Base-by-base conservation (phyloP, 2,888 invertebrate genomes). In the Sesia bembeciformis region DNA sequence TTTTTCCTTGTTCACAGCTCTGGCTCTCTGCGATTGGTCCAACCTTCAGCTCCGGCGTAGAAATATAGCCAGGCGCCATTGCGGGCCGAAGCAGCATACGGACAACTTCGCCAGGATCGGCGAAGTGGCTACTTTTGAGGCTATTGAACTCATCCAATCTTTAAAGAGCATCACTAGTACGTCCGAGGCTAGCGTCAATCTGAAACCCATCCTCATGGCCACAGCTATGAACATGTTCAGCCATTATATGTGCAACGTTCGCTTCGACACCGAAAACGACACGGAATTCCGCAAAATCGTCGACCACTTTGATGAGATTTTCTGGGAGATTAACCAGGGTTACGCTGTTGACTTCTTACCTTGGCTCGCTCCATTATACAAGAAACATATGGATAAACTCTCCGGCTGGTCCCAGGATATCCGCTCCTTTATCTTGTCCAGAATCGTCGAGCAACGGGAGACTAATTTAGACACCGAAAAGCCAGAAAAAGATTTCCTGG, bases 321-420 rank as follows among this genome's bases (percentile, higher is more conserved):
- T 97, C 84, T 96, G 95, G 94, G 96, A 97, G 72, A 96, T 97
- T 60, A 97, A 97, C 76, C 95, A 96, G 67, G 96, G 96, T 0
- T 96, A 96, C 74, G 94, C 95, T 0, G 92, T 96, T 0, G 97
- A 97, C 68, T 97, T 97, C 68, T 70, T 97, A 39, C 97, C 97
- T 0, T 96, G 95, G 94, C 76, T 97, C 0, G 84, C 92, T 0
- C 95, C 95, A 0, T 92, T 95, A 57, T 96, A 95, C 75, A 81
- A 81, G 3, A 85, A 89, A 3, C 94, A 95, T 66, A 91, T 95
- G 84, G 88, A 91, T 3, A 93, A 92, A 61, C 81, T 96, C 4
- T 90, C 92, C 0, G 75, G 90, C 54, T 95, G 95, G 95, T 93
- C 94, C 0, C 79, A 91, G 2, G 91, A 92, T 43, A 94, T 96